Conservation (phyloP, 2,888 invertebrate species). For the Margaritifera margaritifera region DNA sequence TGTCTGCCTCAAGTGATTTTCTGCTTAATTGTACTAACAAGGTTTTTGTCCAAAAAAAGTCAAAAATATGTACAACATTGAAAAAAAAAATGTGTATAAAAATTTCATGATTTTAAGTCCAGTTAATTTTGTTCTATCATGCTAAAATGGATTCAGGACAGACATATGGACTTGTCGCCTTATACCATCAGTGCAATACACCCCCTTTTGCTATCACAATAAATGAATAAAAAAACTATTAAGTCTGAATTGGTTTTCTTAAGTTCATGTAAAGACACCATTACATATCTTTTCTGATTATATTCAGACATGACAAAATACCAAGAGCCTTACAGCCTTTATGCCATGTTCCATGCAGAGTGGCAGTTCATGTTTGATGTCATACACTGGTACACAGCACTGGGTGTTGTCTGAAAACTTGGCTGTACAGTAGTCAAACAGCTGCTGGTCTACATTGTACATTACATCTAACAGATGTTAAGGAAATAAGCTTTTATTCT, state of each 20-base stretch:
- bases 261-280: background rate
- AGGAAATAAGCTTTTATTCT: slow-evolving; percentile 27
- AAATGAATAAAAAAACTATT: background rate
- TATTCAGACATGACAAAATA: background rate
- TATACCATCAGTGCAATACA: too few species aligned
- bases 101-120: too few species aligned
- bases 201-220: too few species aligned
- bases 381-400: slow-evolving; percentile 86
- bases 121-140: too few species aligned
- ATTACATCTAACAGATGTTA: slow-evolving; percentile 79
- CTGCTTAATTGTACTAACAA: too few species aligned
- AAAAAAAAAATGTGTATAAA: too few species aligned
- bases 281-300: background rate
- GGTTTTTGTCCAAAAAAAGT: too few species aligned
- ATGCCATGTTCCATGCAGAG: slow-evolving; percentile 85
- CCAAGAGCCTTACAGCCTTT: slow-evolving; percentile 63
- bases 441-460: slow-evolving; percentile 86
- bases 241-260: too few species aligned
- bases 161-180: too few species aligned
- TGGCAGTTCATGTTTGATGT: slow-evolving; percentile 85
- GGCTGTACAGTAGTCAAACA: slow-evolving; percentile 86
- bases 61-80: too few species aligned
- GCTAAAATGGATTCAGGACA: too few species aligned
- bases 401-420: slow-evolving; percentile 86
- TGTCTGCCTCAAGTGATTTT: too few species aligned